Base-by-base conservation (phyloP, 2,113 vertebrate species). In the Chroicocephalus ridibundus region DNA sequence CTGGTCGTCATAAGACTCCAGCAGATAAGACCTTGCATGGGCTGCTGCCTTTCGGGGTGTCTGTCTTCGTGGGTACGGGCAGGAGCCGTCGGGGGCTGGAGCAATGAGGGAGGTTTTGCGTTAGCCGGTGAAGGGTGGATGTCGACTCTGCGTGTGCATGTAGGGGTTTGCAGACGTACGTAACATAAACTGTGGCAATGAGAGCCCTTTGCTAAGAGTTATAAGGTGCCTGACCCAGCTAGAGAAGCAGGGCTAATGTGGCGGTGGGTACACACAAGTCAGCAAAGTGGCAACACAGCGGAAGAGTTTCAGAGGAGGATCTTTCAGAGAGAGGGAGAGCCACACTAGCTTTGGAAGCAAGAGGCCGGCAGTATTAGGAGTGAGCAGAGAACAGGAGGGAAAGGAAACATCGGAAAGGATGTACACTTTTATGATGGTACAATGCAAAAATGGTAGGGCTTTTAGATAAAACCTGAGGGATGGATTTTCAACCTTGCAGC, bases 21-120 rank as follows among this genome's bases (percentile, higher is more conserved):
- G 0, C 0, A 52, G 84, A 93, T 49, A 70, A 80, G 38, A 3
- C 29, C 2, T 2, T 15, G 9, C 31, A 51, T 34, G 44, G 79
- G 58, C 58, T 88, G 15, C 70, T 94, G 74, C 52, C 40, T 72
- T 64, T 65, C 1, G 2, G n/a, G 61, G 13, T 3, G 2, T 34
- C 84, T 60, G 20, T 29, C 49, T 82, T 42, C 2, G 0, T 15
- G 47, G 34, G 15, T n/a, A 3, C 14, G 55, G 51, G 70, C 62
- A 47, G 49, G 62, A 78, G 52, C 18, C 0, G 0, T 24, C 9
- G 25, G 70, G 22, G 20, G 17, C 31, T 88, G 83, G 40, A 57
- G 62, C 31, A 52, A 3, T 1, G 18, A 52, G 44, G 57, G 9
- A 72, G 13, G 12, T 47, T 68, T 51, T 47, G 27, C 66, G 9